A percentile compares a stretch with the other conserved stretches of the same genome.
phyloP scores from a whole-genome alignment of 92 coral and sea anemone genomes.

The Virgularia gustaviana region DNA sequence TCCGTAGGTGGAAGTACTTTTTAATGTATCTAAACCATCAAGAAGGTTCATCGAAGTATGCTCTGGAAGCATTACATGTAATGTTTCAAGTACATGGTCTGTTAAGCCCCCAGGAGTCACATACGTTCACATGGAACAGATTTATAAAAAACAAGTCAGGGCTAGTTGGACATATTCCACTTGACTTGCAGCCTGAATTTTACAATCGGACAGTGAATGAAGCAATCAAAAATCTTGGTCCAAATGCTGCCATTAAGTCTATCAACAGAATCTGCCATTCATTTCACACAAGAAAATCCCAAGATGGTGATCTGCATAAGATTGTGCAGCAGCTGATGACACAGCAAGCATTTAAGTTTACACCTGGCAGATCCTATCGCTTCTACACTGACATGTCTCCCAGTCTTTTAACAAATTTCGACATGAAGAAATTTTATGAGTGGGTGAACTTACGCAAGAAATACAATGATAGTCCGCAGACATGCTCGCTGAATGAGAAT shows the following conservation, averaged over 20 bases:
- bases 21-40: too few species aligned
- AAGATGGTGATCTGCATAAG: background rate
- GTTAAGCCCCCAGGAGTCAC: too few species aligned
- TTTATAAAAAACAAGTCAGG: too few species aligned
- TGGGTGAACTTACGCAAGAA: slow-evolving; percentile 7
- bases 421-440: background rate
- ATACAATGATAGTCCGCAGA: background rate
- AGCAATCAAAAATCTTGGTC: slow-evolving; percentile 1
- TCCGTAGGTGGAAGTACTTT: too few species aligned
- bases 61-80: too few species aligned
- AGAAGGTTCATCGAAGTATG: too few species aligned
- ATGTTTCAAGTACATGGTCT: too few species aligned
- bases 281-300: background rate
- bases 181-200: slow-evolving; percentile 1
- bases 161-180: too few species aligned
- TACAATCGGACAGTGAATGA: slow-evolving; percentile 3
- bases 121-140: too few species aligned
- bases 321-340: background rate
- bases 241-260: slow-evolving; percentile 5
- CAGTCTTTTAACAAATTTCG: slow-evolving; percentile 1
- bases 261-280: slow-evolving; percentile 3
- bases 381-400: background rate
- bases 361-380: background rate
- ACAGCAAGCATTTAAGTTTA: background rate
- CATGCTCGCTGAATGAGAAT: slow-evolving; percentile 12